These are phyloP conservation scores for Potorous gilbertii DNA, from an alignment of 2,797 vertebrate species.

Conservation along the genomic window DNA sequence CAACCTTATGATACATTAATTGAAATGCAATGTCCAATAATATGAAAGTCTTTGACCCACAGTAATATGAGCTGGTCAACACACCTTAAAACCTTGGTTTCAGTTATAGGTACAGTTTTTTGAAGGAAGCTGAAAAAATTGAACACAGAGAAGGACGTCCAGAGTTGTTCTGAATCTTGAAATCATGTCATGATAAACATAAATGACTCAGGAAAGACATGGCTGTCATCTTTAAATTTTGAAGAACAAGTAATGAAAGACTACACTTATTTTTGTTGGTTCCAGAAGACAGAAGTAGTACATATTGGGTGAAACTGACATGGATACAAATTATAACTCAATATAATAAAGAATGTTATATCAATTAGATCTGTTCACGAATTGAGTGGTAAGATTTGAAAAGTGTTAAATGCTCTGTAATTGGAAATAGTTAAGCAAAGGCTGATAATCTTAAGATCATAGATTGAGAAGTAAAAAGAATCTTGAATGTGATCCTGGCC, in stretches of 20 bases:
- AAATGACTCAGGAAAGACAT: not conserved
- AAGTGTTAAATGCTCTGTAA: not conserved
- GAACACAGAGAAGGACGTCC: not conserved
- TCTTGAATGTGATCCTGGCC: not conserved
- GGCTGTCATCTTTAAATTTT: not conserved
- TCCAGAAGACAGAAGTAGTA: not conserved
- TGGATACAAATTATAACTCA: not conserved
- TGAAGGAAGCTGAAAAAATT: not conserved
- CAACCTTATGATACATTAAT: not conserved
- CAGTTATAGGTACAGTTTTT: not conserved
- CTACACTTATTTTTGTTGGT: not conserved
- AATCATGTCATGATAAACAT: not conserved
- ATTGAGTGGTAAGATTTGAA: not conserved
- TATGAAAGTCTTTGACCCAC: not conserved
- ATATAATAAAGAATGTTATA: not conserved
- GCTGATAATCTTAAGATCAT: not conserved
- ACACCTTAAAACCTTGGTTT: not conserved
- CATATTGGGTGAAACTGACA: not conserved
- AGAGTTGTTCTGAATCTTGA: not conserved
- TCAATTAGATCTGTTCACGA: not conserved
- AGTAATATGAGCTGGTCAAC: not conserved
- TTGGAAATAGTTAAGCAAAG: not conserved
- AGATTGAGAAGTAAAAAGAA: conserved; percentile 11
- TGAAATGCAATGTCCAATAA: not conserved
- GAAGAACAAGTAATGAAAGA: not conserved